Conservation (phyloP, 2,888 invertebrate species). For the Cephonodes hylas region DNA sequence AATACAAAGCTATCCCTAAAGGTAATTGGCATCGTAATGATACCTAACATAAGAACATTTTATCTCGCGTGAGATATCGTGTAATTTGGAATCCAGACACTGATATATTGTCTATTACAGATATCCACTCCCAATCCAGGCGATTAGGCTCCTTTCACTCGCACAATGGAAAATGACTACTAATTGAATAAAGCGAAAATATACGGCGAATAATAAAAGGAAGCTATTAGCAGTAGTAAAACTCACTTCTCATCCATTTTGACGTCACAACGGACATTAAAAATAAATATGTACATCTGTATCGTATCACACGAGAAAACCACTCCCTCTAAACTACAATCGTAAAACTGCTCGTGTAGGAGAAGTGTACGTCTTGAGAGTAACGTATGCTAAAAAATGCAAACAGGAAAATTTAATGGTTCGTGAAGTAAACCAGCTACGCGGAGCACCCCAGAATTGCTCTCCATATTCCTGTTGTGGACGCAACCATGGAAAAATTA, state of each 20-base stretch:
- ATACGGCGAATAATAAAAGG: constrained; percentile 14
- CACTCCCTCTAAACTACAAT: constrained; percentile 65
- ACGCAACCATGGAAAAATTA: constrained; percentile 41
- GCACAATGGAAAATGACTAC: constrained; percentile 16
- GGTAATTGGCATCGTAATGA: constrained; percentile 13
- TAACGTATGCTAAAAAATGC: constrained; percentile 81
- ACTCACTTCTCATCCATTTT: constrained; percentile 38
- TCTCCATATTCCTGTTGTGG: constrained; percentile 51
- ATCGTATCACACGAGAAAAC: constrained; percentile 37
- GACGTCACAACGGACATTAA: constrained; percentile 36
- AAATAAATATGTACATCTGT: constrained; percentile 45
- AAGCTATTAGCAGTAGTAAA: constrained; percentile 23
- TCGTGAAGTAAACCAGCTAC: constrained; percentile 76
- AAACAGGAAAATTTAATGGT: constrained; percentile 80
- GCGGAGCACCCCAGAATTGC: constrained; percentile 65
- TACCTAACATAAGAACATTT: constrained; percentile 12
- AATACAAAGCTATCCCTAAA: not conserved
- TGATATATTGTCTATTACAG: constrained; percentile 13
- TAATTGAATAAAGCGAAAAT: constrained; percentile 24
- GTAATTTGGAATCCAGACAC: constrained; percentile 16
- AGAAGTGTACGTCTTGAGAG: constrained; percentile 50
- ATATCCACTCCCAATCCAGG: constrained; percentile 12
- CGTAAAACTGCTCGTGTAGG: constrained; percentile 61
- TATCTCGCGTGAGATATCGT: constrained; percentile 11
- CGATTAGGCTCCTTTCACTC: constrained; percentile 7